Evolutionary conservation across 2,113 vertebrate genomes (phyloP).

Genomic region (Paradoxurus hermaphroditus): DNA sequence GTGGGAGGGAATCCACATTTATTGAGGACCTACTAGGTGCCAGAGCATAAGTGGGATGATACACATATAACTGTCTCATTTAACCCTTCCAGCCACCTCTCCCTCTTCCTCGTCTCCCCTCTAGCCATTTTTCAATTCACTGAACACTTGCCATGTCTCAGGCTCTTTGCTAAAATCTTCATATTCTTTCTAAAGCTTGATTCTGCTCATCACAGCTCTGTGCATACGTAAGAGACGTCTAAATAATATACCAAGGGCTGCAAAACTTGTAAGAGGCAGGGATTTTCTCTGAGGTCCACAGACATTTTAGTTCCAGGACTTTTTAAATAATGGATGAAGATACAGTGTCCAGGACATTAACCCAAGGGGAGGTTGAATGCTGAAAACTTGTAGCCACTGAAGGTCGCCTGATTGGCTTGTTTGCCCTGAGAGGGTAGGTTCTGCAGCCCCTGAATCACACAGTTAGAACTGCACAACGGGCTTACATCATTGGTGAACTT

Average conservation of each 20-base stretch:
- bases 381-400: background rate
- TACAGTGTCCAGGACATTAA: background rate
- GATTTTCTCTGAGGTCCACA: background rate
- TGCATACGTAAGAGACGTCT: background rate
- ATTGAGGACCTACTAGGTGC: background rate
- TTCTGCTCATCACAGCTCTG: background rate
- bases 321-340: background rate
- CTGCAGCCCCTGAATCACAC: background rate
- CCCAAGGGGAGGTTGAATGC: background rate
- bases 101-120: background rate
- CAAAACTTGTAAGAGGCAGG: background rate
- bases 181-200: background rate
- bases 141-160: background rate
- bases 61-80: background rate
- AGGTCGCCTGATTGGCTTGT: background rate
- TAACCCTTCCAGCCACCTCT: background rate
- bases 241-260: background rate
- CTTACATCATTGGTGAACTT: background rate
- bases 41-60: background rate
- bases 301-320: background rate
- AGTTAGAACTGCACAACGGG: background rate
- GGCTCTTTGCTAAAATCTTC: background rate
- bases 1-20: background rate
- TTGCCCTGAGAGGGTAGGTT: background rate
- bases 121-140: background rate